phyloP scores from a whole-genome alignment of 2,797 vertebrate species.

The Semotilus atromaculatus region DNA sequence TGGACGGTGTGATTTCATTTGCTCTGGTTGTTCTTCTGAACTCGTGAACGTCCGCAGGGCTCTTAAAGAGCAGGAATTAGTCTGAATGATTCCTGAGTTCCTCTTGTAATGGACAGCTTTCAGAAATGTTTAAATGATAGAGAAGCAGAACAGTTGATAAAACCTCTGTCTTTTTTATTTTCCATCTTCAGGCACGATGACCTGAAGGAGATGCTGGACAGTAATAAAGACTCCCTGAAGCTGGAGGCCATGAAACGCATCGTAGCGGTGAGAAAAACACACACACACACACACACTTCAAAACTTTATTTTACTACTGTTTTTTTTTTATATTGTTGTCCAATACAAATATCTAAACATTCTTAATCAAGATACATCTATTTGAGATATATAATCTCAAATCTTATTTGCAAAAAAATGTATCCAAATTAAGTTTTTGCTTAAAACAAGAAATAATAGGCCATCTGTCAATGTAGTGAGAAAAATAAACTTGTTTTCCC shows the following conservation, averaged over 20 bases:
- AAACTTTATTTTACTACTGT: too few relatives aligned
- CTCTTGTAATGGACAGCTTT: background rate
- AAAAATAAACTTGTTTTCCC: background rate
- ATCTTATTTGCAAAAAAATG: background rate
- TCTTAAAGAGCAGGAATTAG: background rate
- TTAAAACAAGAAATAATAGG: background rate
- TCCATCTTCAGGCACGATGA: slow-evolving; percentile 88
- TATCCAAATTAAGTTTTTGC: background rate
- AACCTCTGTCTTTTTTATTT: slow-evolving; percentile 12
- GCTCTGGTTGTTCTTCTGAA: slow-evolving; percentile 19
- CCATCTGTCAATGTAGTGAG: background rate
- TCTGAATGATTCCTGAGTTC: background rate
- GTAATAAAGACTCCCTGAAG: slow-evolving; percentile 98
- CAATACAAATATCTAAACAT: background rate
- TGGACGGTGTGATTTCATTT: slow-evolving; percentile 15
- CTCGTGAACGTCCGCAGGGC: slow-evolving; percentile 3
- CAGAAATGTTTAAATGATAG: background rate
- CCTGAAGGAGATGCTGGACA: slow-evolving; percentile 98
- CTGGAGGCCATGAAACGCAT: slow-evolving; percentile 99
- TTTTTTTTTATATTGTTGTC: background rate
- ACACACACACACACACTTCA: too few relatives aligned
- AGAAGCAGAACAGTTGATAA: background rate
- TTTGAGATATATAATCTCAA: background rate
- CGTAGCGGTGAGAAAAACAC: slow-evolving; percentile 85
- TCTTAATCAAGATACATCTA: background rate